A percentile compares a stretch with the other conserved stretches of the same genome.
phyloP scores from a whole-genome alignment of 2,888 invertebrate species.

The Brachypalpus laphriformis region DNA sequence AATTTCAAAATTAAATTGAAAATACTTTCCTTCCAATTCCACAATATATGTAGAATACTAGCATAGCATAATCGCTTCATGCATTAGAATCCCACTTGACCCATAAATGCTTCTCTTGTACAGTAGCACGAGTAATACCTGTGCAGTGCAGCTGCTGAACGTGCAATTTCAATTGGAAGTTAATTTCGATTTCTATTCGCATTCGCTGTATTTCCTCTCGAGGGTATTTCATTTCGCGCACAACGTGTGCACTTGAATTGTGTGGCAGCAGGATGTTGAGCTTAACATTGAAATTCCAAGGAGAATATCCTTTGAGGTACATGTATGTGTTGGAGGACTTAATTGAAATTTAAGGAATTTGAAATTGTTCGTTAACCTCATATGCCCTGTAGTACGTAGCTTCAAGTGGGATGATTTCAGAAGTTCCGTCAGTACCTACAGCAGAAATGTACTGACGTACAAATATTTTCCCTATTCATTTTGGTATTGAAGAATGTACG shows the following conservation, averaged over 20 bases:
- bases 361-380: not conserved
- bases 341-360: not conserved
- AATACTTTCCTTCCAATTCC: not conserved
- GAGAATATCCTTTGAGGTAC: not conserved
- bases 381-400: no score
- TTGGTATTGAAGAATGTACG: no score
- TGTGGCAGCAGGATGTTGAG: constrained; percentile 7
- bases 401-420: no score
- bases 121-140: no score
- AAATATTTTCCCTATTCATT: no score
- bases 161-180: constrained; percentile 41
- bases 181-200: constrained; percentile 48
- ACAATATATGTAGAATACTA: not conserved
- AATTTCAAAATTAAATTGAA: not conserved
- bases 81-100: constrained; percentile 40
- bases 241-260: constrained; percentile 30
- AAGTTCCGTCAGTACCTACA: no score
- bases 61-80: constrained; percentile 7
- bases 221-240: constrained; percentile 26
- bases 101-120: constrained; percentile 23
- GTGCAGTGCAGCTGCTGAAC: constrained; percentile 10
- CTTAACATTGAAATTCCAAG: constrained; percentile 26
- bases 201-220: constrained; percentile 4
- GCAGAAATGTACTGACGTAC: no score
- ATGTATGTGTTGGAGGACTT: not conserved